Base-by-base conservation (phyloP, 2,797 vertebrate species). In the Sebastes wilsoni region DNA sequence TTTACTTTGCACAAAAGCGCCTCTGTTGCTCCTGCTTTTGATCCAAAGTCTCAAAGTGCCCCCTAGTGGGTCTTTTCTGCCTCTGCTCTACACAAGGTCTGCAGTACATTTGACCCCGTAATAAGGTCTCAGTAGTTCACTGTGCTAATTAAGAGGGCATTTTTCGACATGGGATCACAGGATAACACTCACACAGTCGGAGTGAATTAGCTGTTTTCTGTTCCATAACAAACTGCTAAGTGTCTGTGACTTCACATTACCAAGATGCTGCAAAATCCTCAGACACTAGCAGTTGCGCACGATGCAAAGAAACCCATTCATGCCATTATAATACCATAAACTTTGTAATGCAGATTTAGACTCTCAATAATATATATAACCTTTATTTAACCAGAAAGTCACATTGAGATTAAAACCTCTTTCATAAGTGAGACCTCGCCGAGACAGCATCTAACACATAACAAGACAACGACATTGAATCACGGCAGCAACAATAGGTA, bases 11-110 rank as follows among this genome's bases (percentile, higher is more conserved):
- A 27, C 20, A 34, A 68, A 82, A 65, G 28, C 30, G 3, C 9
- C 42, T 59, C 14, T 36, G 25, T 8, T 64, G 20, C 60, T 66
- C 23, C 2, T 46, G 36, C 62, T 61, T 83, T 75, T 74, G 56
- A 88, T 88, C 16, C 66, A 73, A 94, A 92, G 94, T 93, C 88
- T 93, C 88, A 93, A 92, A 94, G 89, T 94, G 95, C 95, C 95
- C 95, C 94, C 95, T 95, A 93, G 93, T 94, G 95, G 93, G 3
- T 5, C 2, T 61, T 82, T 32, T 8, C 68, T 22, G 84, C 8
- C 20, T 2, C 75, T 90, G 82, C 82, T 64, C 49, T 23, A 2
- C 66, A 36, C 18, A 23, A 28, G 25, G 56, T 22, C 52, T 62
- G 59, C 9, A 75, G n/a, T 75, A 70, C 66, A 23, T 75, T 69